phyloP scores from a whole-genome alignment of 2,888 invertebrate genomes.

The Anticlea derivata region DNA sequence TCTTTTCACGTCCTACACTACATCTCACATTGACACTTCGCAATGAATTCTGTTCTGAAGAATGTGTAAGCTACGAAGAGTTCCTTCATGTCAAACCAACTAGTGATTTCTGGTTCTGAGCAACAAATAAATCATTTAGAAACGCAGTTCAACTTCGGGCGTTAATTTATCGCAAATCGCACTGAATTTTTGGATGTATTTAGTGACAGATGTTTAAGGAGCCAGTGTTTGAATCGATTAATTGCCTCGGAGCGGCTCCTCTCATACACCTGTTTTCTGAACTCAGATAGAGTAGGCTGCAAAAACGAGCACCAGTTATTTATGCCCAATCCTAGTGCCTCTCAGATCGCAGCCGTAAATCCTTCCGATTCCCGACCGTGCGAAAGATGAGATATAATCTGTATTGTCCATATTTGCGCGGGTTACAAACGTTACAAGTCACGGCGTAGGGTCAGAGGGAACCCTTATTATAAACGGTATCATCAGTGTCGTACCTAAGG shows the following conservation, averaged over 20 bases:
- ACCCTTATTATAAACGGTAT: slow-evolving; percentile 60
- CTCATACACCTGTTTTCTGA: background rate
- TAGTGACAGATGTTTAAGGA: background rate
- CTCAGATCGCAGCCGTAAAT: slow-evolving; percentile 51
- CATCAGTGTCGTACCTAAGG: slow-evolving; percentile 44
- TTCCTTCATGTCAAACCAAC: too few relatives aligned
- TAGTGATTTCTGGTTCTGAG: too few relatives aligned
- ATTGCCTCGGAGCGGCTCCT: background rate
- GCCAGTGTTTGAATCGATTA: background rate
- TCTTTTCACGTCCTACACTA: too few relatives aligned
- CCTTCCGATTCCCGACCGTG: slow-evolving; percentile 58
- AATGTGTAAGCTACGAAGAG: too few relatives aligned
- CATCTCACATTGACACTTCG: too few relatives aligned
- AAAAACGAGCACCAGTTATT: background rate
- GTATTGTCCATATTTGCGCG: slow-evolving; percentile 62
- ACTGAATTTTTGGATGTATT: too few relatives aligned
- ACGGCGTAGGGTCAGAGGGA: slow-evolving; percentile 62
- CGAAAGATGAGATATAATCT: slow-evolving; percentile 67
- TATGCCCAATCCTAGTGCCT: slow-evolving; percentile 40
- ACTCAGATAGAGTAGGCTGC: background rate
- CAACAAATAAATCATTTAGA: too few relatives aligned
- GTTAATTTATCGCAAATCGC: too few relatives aligned
- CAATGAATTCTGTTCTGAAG: too few relatives aligned
- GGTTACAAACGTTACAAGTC: slow-evolving; percentile 45
- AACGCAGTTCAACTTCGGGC: too few relatives aligned